Evolutionary conservation across 2,888 invertebrate genomes (phyloP).

Genomic region (Pammene fasciana): DNA sequence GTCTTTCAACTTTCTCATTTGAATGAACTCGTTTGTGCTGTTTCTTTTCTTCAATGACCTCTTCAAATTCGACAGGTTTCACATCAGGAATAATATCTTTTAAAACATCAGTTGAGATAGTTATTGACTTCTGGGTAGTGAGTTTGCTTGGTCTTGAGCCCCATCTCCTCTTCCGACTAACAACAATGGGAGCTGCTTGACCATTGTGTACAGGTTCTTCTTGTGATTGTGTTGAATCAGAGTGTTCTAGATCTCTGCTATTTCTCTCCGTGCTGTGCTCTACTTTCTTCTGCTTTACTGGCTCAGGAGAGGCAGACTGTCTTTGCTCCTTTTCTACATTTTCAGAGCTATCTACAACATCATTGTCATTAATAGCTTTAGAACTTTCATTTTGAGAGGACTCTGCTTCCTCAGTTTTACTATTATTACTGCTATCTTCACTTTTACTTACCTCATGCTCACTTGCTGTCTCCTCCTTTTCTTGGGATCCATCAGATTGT

Average conservation of each 20-base stretch:
- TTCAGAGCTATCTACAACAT: slow-evolving; percentile 71
- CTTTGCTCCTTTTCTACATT: slow-evolving; percentile 31
- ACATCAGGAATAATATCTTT: slow-evolving; percentile 86
- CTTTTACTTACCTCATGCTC: slow-evolving; percentile 73
- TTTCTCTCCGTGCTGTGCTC: slow-evolving; percentile 42
- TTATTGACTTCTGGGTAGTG: slow-evolving; percentile 85
- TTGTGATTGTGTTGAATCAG: slow-evolving; percentile 57
- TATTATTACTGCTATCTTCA: slow-evolving; percentile 61
- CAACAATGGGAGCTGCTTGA: slow-evolving; percentile 60
- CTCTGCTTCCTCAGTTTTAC: slow-evolving; percentile 58
- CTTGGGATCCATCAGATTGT: slow-evolving; percentile 49
- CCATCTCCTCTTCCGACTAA: slow-evolving; percentile 76
- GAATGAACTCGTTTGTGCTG: slow-evolving; percentile 65
- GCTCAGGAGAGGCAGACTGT: slow-evolving; percentile 21
- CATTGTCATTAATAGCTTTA: slow-evolving; percentile 69
- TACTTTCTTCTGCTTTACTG: slow-evolving; percentile 20
- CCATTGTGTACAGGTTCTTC: slow-evolving; percentile 64
- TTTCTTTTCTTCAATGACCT: slow-evolving; percentile 78
- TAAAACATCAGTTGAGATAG: slow-evolving; percentile 89
- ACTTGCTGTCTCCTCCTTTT: slow-evolving; percentile 51
- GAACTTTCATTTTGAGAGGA: slow-evolving; percentile 55
- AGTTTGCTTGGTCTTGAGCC: slow-evolving; percentile 75
- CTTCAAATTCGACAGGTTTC: slow-evolving; percentile 85
- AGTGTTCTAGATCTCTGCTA: slow-evolving; percentile 49
- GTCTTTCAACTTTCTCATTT: slow-evolving; percentile 69